Evolutionary conservation across 1,140 invertebrate species (phyloP).

Genomic region (Plutomurus gul): DNA sequence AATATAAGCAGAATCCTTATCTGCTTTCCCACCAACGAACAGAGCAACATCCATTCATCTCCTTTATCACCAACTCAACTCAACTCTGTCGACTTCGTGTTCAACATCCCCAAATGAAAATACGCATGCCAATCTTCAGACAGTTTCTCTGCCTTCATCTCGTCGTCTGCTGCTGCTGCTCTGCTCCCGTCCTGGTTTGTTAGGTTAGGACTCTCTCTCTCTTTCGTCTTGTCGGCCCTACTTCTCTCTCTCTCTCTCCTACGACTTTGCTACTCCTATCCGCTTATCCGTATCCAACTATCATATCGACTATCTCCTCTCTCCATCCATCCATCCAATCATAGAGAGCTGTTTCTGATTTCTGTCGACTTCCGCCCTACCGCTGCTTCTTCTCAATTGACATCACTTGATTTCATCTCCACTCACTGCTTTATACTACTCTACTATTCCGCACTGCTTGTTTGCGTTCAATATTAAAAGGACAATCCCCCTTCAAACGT

Average conservation of each 20-base stretch:
- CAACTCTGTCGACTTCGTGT: conserved; percentile 14
- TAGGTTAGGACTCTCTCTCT: no score
- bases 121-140: conserved; percentile 35
- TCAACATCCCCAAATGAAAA: conserved; percentile 26
- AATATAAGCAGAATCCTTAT: conserved; percentile 12
- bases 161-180: background rate
- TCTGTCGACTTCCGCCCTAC: background rate
- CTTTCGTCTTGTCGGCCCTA: background rate
- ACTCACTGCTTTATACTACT: no score
- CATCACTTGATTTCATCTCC: no score
- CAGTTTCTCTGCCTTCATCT: background rate
- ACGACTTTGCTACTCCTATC: background rate
- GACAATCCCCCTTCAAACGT: no score
- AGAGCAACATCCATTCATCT: conserved; percentile 38
- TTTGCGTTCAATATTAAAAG: no score
- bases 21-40: conserved; percentile 32
- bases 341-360: conserved; percentile 19
- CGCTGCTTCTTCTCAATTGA: background rate
- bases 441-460: no score
- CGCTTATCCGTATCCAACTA: conserved; percentile 10
- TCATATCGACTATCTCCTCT: background rate
- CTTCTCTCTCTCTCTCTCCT: background rate
- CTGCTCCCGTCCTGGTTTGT: no score
- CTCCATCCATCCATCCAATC: conserved; percentile 25
- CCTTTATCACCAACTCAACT: conserved; percentile 25